Evolutionary conservation across 1,140 invertebrate species (phyloP), one percentile per base, ranked within the genome.

Genomic region (Drosophila sp.): DNA sequence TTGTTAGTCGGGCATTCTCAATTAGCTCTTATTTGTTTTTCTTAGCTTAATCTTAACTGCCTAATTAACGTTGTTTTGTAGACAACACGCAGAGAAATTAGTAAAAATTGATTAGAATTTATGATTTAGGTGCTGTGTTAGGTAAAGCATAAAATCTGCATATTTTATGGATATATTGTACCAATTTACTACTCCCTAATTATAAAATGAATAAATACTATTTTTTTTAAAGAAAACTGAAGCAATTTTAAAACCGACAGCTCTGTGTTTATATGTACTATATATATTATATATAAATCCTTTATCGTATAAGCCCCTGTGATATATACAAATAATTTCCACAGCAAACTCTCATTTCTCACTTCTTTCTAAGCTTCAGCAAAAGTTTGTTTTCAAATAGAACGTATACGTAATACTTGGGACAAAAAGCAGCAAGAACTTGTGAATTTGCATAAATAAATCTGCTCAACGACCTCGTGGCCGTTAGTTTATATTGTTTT

Each of bases 101-200:
- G 58, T 13, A n/a, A 1, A 62, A 41, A 61, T 61, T 61, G 43
- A 61, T 61, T 61, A 50, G 58, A 51, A 62, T 62, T 62, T 62
- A 62, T 62, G 59, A 62, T 51, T 62, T 51, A 41, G 36, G 21
- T 36, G 36, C 46, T 41, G 27, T 7, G 21, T 13, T 25, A 11
- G 18, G 36, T 41, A 16, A n/a, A 40, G n/a, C 53, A 13, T 56
- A 27, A 41, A 40, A 32, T 8, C 4, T 8, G 27, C n/a, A 0
- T 29, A 27, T 32, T 29, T 16, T n/a, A 13, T n/a, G 4, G 5
- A n/a, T 38, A 13, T 38, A 38, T 36, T 21, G 21, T 36, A 11
- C 34, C 7, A 4, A 36, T 2, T 36, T 36, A 3, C 11, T 36
- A 36, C 34, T 9, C 34, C 11, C 2, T 36, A 7, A 36, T 11